Base-by-base conservation (phyloP, 23 tunicate species). In the Phallusia fumigata region DNA sequence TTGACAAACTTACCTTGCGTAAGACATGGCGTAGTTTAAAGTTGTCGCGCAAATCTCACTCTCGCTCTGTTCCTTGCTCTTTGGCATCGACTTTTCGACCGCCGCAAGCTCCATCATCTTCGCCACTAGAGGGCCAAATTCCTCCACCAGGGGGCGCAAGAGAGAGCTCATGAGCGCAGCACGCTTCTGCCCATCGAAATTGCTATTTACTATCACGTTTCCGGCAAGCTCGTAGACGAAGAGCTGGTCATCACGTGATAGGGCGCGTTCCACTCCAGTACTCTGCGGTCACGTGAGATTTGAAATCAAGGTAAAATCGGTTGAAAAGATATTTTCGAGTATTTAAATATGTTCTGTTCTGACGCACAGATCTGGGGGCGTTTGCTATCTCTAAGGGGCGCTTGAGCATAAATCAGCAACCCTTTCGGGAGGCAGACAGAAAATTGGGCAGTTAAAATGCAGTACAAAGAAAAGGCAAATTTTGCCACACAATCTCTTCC, bases 171-270 rank as follows among this genome's bases (percentile, higher is more conserved):
- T 89, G 13, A 85, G 84, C 19, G 75, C 69, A 8, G 87, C 83
- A 49, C 83, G 89, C 52, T 76, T 78, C 30, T 78, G 52, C 40
- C 80, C 64, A 22, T 49, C 83, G 40, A 65, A 80, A 74, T 79
- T 53, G 88, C 88, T 86, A 79, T 89, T 94, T 33, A 94, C 98
- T 51, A 94, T 82, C 31, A 89, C 33, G 65, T 87, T 83, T 33
- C 94, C 98, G 45, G 91, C 91, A 24, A 94, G 87, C 73, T 94
- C 98, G 83, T 85, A 94, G 49, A 94, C 74, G 44, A 89, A 94
- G 0, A 94, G 83, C 75, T 94, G 93, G 88, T 94, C 98, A 45
- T 89, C 90, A 81, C 76, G 44, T 35, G 98, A 94, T 12, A 94
- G 74, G 26, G 81, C 69, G 36, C 90, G 82, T 32, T 86, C 94